A percentile compares a stretch with the other conserved stretches of the same genome.
These are phyloP conservation scores for Sternotherus odoratus DNA, from an alignment of 2,797 vertebrate genomes.

Conservation along the genomic window DNA sequence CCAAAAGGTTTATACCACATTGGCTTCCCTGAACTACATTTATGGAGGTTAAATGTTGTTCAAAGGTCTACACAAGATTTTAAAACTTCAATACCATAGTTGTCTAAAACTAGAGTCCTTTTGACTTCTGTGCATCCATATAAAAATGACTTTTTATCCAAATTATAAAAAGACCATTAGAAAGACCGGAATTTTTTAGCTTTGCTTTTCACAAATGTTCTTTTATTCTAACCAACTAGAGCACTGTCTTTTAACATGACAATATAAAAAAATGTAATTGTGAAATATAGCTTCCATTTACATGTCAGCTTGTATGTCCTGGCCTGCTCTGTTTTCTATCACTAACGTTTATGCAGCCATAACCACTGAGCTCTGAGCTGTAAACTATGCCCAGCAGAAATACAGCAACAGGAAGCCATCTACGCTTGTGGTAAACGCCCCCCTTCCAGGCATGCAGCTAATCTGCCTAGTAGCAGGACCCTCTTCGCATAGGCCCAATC, in stretches of 20 bases:
- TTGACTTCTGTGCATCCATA: not conserved
- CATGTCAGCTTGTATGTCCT: too few relatives aligned
- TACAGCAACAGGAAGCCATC: too few relatives aligned
- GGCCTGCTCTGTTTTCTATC: too few relatives aligned
- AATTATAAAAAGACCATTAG: not conserved
- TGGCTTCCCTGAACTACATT: not conserved
- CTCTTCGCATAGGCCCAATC: too few relatives aligned
- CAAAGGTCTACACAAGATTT: not conserved
- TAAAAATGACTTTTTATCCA: not conserved
- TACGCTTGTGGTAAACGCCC: too few relatives aligned
- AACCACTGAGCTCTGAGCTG: too few relatives aligned
- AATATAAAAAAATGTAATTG: not conserved
- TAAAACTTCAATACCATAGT: not conserved
- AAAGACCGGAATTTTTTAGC: not conserved
- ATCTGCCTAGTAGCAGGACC: too few relatives aligned
- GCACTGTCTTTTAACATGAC: not conserved
- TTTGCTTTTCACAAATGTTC: not conserved
- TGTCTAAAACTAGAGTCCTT: not conserved
- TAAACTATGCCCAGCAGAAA: too few relatives aligned
- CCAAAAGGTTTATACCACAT: not conserved
- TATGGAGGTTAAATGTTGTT: not conserved
- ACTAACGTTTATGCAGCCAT: too few relatives aligned
- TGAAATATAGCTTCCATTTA: too few relatives aligned
- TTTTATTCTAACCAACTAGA: not conserved
- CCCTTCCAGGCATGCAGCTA: too few relatives aligned